Evolutionary conservation across 1,140 invertebrate genomes (phyloP).

Genomic region (Pseudoatta argentina): DNA sequence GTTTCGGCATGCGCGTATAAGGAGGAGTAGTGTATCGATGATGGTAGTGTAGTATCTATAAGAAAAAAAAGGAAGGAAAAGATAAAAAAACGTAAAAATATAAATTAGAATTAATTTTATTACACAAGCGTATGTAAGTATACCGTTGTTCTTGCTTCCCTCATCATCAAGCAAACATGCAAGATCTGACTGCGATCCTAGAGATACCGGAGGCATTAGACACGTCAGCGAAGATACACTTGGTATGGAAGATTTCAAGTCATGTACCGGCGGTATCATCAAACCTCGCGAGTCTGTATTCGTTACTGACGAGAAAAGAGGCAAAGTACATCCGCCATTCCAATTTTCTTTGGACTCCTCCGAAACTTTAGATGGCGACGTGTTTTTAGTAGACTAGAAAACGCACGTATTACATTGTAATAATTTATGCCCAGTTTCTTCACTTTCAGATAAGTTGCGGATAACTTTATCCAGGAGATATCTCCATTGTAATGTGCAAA

Average conservation of each 20-base stretch:
- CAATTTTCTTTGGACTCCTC: slow-evolving; percentile 86
- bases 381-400: slow-evolving; percentile 77
- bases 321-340: slow-evolving; percentile 77
- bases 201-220: slow-evolving; percentile 80
- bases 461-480: no score
- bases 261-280: slow-evolving; percentile 69
- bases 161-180: slow-evolving; percentile 81
- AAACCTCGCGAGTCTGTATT: slow-evolving; percentile 73
- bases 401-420: neutral
- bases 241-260: slow-evolving; percentile 77
- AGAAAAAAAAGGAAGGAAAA: slow-evolving; percentile 34
- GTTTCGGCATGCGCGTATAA: slow-evolving; percentile 77
- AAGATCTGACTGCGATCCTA: slow-evolving; percentile 79
- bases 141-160: slow-evolving; percentile 79
- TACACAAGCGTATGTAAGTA: neutral
- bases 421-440: neutral
- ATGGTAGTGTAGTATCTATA: slow-evolving; percentile 77
- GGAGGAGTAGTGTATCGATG: slow-evolving; percentile 82
- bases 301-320: slow-evolving; percentile 77
- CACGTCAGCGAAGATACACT: slow-evolving; percentile 77
- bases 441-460: no score
- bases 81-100: neutral
- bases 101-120: neutral
- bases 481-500: no score
- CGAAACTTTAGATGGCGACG: slow-evolving; percentile 79